Percentiles rank a stretch among this genome's conserved stretches.
These are phyloP conservation scores for Pipra filicauda DNA, from an alignment of 2,113 vertebrate genomes.

Conservation along the genomic window DNA sequence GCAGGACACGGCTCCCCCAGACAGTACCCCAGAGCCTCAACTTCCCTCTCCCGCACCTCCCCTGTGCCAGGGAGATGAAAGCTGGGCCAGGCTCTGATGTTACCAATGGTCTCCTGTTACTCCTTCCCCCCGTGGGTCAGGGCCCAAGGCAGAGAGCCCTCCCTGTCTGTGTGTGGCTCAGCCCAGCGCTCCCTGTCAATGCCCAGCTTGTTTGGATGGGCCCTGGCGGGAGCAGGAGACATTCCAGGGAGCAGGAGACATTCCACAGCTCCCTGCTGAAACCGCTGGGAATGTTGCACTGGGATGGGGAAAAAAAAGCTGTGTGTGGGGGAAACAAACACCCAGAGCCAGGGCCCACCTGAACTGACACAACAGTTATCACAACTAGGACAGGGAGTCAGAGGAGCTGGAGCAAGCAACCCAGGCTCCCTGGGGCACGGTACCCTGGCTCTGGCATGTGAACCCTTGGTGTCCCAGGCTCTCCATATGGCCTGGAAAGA, in stretches of 20 bases:
- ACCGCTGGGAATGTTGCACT: slow-evolving; percentile 47
- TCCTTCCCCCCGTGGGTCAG: background rate
- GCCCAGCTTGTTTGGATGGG: slow-evolving; percentile 48
- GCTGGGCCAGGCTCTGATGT: background rate
- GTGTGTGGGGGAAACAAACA: rapidly evolving
- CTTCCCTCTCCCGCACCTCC: background rate
- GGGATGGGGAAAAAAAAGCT: background rate
- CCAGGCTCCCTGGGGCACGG: background rate
- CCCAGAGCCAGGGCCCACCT: background rate
- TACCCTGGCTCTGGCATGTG: rapidly evolving
- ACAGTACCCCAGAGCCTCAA: background rate
- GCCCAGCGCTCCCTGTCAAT: background rate
- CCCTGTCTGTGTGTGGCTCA: slow-evolving; percentile 40
- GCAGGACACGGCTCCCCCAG: rapidly evolving
- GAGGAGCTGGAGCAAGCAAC: background rate
- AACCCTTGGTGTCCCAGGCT: background rate
- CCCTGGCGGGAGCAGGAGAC: slow-evolving; percentile 1
- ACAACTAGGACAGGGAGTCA: background rate
- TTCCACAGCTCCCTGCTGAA: slow-evolving; percentile 59
- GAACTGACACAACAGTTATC: background rate
- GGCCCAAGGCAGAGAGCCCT: slow-evolving; percentile 1
- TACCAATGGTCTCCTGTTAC: background rate
- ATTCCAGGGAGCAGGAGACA: slow-evolving; percentile 62
- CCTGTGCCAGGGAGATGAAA: background rate
- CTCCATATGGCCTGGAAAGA: background rate